Evolutionary conservation across 2,113 vertebrate genomes (phyloP).

Genomic region (Bos javanicus): DNA sequence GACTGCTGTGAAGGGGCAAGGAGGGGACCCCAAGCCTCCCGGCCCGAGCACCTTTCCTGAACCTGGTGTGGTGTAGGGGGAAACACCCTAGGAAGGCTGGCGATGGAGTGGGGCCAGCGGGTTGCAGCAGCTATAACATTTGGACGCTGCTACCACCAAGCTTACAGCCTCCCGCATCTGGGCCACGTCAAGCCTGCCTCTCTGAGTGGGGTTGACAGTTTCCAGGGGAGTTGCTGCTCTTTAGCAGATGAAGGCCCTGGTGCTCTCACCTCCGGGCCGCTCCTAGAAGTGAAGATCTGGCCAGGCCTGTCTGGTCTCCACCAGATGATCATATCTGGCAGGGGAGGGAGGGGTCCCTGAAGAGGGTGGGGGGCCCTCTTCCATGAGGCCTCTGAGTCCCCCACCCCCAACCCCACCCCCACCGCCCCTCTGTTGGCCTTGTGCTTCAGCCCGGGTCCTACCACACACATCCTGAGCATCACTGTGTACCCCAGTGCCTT

Average conservation of each 20-base stretch:
- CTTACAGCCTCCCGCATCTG: neutral
- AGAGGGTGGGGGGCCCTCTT: neutral
- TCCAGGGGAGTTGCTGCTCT: neutral
- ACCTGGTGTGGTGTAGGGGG: rapidly evolving
- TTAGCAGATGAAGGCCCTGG: neutral
- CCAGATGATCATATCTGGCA: neutral
- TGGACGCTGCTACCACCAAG: rapidly evolving
- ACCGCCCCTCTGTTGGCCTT: constrained; percentile 1
- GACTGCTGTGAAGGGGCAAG: neutral
- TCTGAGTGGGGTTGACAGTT: neutral
- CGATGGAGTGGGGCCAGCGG: rapidly evolving
- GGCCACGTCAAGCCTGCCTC: neutral
- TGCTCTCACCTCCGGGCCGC: neutral
- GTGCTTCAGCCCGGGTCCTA: rapidly evolving
- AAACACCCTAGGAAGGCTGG: neutral
- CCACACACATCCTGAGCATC: rapidly evolving
- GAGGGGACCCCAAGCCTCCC: neutral
- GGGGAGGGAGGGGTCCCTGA: neutral
- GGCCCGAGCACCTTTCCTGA: neutral
- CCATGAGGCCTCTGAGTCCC: neutral
- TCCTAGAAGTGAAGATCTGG: neutral
- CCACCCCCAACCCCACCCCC: neutral
- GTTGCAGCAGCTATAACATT: rapidly evolving
- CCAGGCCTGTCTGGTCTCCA: neutral
- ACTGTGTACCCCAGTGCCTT: rapidly evolving